Evolutionary conservation across 2,888 invertebrate species (phyloP).

Genomic region (Xestobium rufovillosum): DNA sequence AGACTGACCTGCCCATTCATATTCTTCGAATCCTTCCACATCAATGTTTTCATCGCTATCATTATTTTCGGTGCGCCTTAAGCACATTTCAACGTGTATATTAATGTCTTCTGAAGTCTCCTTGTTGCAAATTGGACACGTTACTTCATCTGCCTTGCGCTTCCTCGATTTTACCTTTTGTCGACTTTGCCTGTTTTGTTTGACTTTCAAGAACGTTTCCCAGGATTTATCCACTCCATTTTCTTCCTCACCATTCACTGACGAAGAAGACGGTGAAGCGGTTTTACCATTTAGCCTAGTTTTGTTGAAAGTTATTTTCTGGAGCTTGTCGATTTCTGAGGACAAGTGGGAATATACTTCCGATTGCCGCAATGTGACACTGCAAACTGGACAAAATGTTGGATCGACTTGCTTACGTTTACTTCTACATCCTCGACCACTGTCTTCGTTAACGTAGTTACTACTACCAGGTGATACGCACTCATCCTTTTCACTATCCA

Average conservation of each 20-base stretch:
- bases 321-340: constrained; percentile 69
- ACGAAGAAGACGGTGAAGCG: constrained; percentile 45
- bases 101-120: constrained; percentile 58
- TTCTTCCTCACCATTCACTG: constrained; percentile 40
- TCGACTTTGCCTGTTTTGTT: constrained; percentile 63
- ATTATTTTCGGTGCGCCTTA: constrained; percentile 46
- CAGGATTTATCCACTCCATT: constrained; percentile 53
- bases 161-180: constrained; percentile 60
- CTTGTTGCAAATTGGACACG: constrained; percentile 78
- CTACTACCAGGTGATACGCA: too few species aligned
- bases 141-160: constrained; percentile 53
- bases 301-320: constrained; percentile 45
- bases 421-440: constrained; percentile 44
- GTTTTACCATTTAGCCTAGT: constrained; percentile 35
- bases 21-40: constrained; percentile 77
- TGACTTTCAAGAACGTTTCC: constrained; percentile 69
- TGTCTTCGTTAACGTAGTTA: too few species aligned
- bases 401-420: constrained; percentile 58
- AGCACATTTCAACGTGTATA: constrained; percentile 64
- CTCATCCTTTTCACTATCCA: too few species aligned
- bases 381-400: constrained; percentile 83
- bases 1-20: constrained; percentile 88
- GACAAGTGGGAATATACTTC: constrained; percentile 79
- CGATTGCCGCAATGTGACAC: constrained; percentile 70
- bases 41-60: constrained; percentile 68